These are phyloP conservation scores for Pycnonotus jocosus DNA, from an alignment of 2,113 vertebrate genomes.

Conservation along the genomic window DNA sequence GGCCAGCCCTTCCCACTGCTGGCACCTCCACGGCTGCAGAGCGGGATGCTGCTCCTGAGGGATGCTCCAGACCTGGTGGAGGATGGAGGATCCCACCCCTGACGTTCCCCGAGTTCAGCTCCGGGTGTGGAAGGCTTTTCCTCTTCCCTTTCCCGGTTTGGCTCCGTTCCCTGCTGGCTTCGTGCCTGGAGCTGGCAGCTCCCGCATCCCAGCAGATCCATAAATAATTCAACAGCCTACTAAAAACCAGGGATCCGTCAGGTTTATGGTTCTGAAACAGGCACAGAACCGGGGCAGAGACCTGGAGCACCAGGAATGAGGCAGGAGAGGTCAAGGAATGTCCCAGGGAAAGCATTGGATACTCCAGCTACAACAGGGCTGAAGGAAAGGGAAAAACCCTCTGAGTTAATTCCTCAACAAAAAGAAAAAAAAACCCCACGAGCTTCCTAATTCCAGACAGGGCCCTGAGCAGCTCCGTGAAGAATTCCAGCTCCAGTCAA, in stretches of 20 bases:
- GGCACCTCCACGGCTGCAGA: neutral
- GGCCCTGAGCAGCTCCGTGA: neutral
- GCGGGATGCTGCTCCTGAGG: neutral
- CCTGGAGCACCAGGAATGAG: neutral
- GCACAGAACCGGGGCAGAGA: neutral
- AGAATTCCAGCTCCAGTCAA: neutral
- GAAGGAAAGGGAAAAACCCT: neutral
- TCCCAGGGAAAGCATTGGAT: neutral
- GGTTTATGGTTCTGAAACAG: neutral
- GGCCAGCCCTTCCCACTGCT: neutral
- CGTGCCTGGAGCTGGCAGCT: slow-evolving; percentile 2
- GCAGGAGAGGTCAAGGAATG: neutral
- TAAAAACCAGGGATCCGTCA: neutral
- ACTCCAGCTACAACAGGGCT: neutral
- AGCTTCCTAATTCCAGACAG: neutral
- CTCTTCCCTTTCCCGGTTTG: slow-evolving; percentile 11
- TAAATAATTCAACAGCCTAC: slow-evolving; percentile 32
- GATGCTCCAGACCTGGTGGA: neutral
- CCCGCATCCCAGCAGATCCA: slow-evolving; percentile 20
- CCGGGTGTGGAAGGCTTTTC: neutral
- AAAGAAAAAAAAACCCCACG: too few relatives aligned
- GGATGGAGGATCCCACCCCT: neutral
- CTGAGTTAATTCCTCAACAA: neutral
- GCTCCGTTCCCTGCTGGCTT: slow-evolving; percentile 22
- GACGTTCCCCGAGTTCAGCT: accelerated